These are phyloP conservation scores for Porites lobata DNA, from an alignment of 92 coral and sea anemone genomes.

Conservation along the genomic window DNA sequence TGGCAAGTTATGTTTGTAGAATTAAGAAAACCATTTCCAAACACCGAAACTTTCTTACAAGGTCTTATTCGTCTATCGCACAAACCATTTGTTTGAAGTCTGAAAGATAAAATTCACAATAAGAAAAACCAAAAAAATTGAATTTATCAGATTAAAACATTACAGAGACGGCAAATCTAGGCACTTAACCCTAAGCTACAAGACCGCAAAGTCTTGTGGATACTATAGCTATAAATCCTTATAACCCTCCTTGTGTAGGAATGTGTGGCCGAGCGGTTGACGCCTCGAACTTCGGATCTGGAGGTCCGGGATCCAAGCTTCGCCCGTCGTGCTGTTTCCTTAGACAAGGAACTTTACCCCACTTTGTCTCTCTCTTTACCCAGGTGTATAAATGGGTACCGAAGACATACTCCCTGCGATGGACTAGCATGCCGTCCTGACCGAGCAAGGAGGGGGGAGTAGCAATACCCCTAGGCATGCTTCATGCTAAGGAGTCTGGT, in stretches of 20 bases:
- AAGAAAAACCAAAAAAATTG: background rate
- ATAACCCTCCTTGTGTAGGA: background rate
- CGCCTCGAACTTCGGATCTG: too few relatives aligned
- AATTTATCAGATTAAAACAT: background rate
- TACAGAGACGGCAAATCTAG: too few relatives aligned
- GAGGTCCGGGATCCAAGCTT: background rate
- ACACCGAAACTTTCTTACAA: slow-evolving; percentile 53
- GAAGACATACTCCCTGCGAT: slow-evolving; percentile 4
- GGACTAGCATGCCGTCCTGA: too few relatives aligned
- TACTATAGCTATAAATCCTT: too few relatives aligned
- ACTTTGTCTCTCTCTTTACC: too few relatives aligned
- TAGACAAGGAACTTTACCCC: too few relatives aligned
- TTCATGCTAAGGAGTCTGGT: background rate
- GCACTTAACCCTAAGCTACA: too few relatives aligned
- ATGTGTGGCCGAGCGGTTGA: background rate
- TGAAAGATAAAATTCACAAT: background rate
- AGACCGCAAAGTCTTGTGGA: too few relatives aligned
- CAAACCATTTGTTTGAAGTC: slow-evolving; percentile 61
- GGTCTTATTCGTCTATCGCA: slow-evolving; percentile 76
- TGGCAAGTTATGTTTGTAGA: slow-evolving; percentile 76
- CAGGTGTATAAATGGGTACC: too few relatives aligned
- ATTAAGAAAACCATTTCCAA: slow-evolving; percentile 57
- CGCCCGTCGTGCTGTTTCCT: too few relatives aligned
- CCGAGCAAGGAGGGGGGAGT: too few relatives aligned
- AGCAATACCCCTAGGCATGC: slow-evolving; percentile 62